A percentile compares a stretch with the other conserved stretches of the same genome.
phyloP scores from a whole-genome alignment of 2,113 vertebrate genomes.

The Saccopteryx bilineata region DNA sequence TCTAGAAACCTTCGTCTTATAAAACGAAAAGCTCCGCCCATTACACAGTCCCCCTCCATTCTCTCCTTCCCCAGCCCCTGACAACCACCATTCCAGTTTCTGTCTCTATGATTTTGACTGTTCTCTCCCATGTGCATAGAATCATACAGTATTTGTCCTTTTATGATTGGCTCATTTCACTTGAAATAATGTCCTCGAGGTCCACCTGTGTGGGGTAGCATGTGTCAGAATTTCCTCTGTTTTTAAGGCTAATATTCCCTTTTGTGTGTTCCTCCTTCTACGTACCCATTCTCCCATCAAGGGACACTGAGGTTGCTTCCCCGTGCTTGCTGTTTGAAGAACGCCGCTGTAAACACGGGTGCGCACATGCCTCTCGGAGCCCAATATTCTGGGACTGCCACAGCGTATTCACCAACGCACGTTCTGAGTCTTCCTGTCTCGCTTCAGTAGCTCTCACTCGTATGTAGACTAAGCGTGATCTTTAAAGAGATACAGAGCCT shows the following conservation, averaged over 20 bases:
- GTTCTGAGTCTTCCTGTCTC: background rate
- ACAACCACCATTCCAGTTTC: background rate
- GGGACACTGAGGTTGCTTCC: background rate
- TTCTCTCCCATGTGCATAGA: background rate
- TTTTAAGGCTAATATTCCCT: background rate
- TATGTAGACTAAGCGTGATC: background rate
- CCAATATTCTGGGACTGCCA: background rate
- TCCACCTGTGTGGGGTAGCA: background rate
- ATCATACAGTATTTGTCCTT: background rate
- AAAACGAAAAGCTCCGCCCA: background rate
- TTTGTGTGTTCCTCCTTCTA: background rate
- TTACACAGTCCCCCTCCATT: background rate
- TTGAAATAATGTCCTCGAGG: background rate
- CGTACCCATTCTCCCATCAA: background rate
- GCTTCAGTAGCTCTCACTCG: background rate
- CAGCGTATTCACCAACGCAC: background rate
- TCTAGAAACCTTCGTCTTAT: background rate
- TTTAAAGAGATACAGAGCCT: slow-evolving; percentile 27
- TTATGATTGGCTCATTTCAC: background rate
- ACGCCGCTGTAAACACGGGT: background rate
- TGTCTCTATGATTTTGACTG: background rate
- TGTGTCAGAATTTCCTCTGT: background rate
- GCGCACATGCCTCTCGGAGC: background rate
- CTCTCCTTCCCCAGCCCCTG: background rate
- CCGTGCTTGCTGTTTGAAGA: background rate